Evolutionary conservation across 2,797 vertebrate genomes (phyloP).

Genomic region (Coregonus ussuriensis): DNA sequence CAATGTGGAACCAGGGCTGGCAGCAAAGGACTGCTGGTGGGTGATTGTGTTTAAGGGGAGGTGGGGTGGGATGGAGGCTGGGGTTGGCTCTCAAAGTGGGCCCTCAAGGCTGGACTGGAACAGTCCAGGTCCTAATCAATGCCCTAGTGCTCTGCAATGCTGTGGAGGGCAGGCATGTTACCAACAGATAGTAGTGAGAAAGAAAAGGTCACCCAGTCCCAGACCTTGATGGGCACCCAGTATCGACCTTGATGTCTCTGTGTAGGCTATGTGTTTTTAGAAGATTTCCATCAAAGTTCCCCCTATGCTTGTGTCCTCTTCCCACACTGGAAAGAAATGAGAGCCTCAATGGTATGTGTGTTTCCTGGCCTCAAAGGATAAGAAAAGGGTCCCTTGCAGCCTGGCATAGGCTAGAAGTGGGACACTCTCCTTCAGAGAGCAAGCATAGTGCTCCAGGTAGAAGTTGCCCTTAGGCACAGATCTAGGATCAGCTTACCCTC

Average conservation of each 20-base stretch:
- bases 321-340: too few relatives aligned
- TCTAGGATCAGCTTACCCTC: not conserved
- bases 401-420: not conserved
- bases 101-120: not conserved
- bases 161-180: not conserved
- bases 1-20: not conserved
- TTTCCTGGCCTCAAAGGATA: not conserved
- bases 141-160: not conserved
- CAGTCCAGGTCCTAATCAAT: not conserved
- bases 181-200: not conserved
- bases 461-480: not conserved
- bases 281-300: too few relatives aligned
- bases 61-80: not conserved
- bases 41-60: not conserved
- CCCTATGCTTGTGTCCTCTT: too few relatives aligned
- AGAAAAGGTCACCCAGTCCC: not conserved
- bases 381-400: not conserved
- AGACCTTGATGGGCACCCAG: too few relatives aligned
- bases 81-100: not conserved
- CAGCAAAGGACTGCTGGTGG: not conserved
- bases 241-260: not conserved
- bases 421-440: not conserved
- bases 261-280: not conserved
- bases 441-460: not conserved
- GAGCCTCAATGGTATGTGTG: not conserved